These are phyloP conservation scores for Wasmannia auropunctata DNA, from an alignment of 1,140 invertebrate genomes.

Conservation along the genomic window DNA sequence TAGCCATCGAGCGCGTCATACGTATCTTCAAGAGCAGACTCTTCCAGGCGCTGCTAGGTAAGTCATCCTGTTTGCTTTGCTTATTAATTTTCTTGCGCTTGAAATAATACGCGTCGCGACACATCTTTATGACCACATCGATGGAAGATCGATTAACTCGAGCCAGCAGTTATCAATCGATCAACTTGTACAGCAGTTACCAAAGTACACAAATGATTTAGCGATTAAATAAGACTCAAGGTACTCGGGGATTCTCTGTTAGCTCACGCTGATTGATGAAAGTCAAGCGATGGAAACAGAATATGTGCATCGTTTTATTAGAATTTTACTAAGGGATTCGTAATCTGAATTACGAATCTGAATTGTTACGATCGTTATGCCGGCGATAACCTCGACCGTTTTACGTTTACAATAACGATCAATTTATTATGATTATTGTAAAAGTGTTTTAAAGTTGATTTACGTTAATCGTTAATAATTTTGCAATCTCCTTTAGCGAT, in stretches of 20 bases:
- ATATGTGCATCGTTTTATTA: neutral
- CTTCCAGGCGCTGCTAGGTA: conserved; percentile 98
- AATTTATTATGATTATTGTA: neutral
- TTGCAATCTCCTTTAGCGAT: neutral
- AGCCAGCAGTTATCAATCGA: neutral
- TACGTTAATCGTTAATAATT: neutral
- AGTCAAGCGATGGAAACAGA: neutral
- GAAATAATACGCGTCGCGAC: neutral
- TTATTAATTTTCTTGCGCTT: neutral
- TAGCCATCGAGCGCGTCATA: conserved; percentile 98
- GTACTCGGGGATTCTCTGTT: neutral
- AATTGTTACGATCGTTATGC: neutral
- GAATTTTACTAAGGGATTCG: neutral
- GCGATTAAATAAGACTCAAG: neutral
- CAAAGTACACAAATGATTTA: neutral
- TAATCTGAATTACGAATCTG: neutral
- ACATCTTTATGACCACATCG: no score
- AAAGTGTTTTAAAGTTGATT: neutral
- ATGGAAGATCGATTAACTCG: neutral
- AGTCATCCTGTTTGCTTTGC: conserved; percentile 83
- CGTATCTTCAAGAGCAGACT: conserved; percentile 98
- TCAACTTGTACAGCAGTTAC: neutral
- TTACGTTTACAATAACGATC: neutral
- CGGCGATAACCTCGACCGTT: neutral
- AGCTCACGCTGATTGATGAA: neutral